Conservation (phyloP, 2,888 invertebrate species). For the Azorinus chamasolen region DNA sequence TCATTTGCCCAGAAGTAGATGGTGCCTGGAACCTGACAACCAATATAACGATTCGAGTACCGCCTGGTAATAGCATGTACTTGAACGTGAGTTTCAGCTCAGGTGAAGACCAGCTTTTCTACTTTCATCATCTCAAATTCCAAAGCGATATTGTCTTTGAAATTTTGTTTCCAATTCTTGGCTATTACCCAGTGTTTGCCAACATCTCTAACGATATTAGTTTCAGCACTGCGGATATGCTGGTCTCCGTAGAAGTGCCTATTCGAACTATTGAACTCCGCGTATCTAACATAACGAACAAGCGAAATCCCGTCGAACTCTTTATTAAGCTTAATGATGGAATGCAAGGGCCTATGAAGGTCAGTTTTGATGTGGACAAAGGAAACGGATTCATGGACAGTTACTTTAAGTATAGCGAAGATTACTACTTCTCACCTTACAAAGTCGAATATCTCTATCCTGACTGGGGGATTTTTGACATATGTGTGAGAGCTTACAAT, state of each 20-base stretch:
- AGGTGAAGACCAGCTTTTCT: slow-evolving; percentile 74
- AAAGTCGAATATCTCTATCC: slow-evolving; percentile 73
- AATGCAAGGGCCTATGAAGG: slow-evolving; percentile 69
- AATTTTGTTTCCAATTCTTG: slow-evolving; percentile 71
- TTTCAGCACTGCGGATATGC: slow-evolving; percentile 47
- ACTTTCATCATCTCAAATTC: slow-evolving; percentile 64
- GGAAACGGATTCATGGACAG: slow-evolving; percentile 74
- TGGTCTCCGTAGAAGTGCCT: slow-evolving; percentile 82
- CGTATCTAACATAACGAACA: slow-evolving; percentile 72
- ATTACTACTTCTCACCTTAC: slow-evolving; percentile 68
- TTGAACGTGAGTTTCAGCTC: slow-evolving; percentile 78
- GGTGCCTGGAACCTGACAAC: slow-evolving; percentile 73
- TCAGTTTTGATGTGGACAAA: slow-evolving; percentile 75
- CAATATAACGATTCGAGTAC: slow-evolving; percentile 72
- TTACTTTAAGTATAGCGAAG: slow-evolving; percentile 50
- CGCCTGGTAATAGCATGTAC: slow-evolving; percentile 74
- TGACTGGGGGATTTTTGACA: slow-evolving; percentile 82
- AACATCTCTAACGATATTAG: slow-evolving; percentile 80
- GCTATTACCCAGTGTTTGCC: slow-evolving; percentile 75
- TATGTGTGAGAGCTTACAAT: slow-evolving; percentile 78
- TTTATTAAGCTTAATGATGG: slow-evolving; percentile 77
- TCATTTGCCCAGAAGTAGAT: slow-evolving; percentile 57
- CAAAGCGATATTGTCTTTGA: slow-evolving; percentile 62
- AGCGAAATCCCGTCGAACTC: slow-evolving; percentile 72
- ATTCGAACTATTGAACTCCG: slow-evolving; percentile 65